Evolutionary conservation across 2,113 vertebrate species (phyloP), one percentile per base, ranked within the genome.

Genomic region (Oreotrochilus melanogaster): DNA sequence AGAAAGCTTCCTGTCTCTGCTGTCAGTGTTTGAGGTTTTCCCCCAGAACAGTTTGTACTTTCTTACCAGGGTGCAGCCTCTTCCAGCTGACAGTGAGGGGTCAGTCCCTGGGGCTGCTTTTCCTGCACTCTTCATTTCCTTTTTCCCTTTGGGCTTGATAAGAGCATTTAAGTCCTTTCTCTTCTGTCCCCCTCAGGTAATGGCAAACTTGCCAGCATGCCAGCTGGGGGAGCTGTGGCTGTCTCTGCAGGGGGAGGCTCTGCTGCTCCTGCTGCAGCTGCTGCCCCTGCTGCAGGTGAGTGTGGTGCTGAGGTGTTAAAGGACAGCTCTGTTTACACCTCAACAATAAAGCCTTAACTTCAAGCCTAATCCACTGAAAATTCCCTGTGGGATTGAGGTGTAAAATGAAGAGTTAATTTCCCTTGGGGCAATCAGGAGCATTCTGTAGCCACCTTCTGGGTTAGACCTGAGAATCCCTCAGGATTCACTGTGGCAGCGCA

Each of bases 181-280:
- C 9, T 39, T 61, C 30, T 85, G 16, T 81, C 42, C 54, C 12
- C 1, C 14, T 8, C 78, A 99, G 99, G 99, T 65, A 98, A 99
- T 21, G 96, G 99, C 61, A 99, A 99, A 39, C 98, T 99, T 83
- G 99, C 99, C 98, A 99, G 99, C 58, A 97, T 99, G 94, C 99
- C 99, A 0, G 97, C 98, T 7, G 99, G 99, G 11, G 99, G 99
- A 19, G 98, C 99, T 2, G 99, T 99, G 13, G 98, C 98, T 0
- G 98, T 98, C n/a, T 98, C 99, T 37, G 96, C 98, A 10, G 97
- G 96, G 64, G 93, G 97, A 11, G 98, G 98, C 17, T 97, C 98
- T 14, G 98, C 98, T 50, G 98, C 98, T 57, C 98, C 98, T 66
- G 98, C 98, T 54, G 97, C 98, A 57, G 98, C 98, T 91, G 95